Percentiles rank a stretch among this genome's conserved stretches.
Conservation (phyloP, 2,888 invertebrate genomes). For the Pegoplata infirma region DNA sequence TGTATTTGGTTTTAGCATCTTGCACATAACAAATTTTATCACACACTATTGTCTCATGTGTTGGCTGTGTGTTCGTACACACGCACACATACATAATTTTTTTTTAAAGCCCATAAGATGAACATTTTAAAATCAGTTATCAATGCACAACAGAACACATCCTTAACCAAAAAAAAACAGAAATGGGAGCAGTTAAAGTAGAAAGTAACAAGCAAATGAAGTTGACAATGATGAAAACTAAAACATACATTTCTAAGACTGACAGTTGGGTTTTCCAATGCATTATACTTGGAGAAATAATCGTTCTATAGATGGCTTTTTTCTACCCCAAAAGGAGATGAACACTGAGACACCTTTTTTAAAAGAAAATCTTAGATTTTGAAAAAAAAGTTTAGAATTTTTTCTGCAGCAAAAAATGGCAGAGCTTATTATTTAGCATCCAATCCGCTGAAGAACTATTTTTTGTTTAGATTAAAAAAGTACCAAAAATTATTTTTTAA, state of each 20-base stretch:
- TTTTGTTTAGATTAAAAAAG: too few species aligned
- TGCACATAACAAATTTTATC: neutral
- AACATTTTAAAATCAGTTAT: slow-evolving; percentile 15
- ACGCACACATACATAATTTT: neutral
- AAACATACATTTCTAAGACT: slow-evolving; percentile 12
- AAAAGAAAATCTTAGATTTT: too few species aligned
- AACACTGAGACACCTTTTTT: too few species aligned
- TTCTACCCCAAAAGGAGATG: too few species aligned
- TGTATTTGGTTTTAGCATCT: slow-evolving; percentile 36
- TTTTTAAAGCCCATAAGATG: slow-evolving; percentile 41
- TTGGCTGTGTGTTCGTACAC: neutral
- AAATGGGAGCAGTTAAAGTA: neutral
- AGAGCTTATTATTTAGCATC: too few species aligned
- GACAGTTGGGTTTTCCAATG: slow-evolving; percentile 45
- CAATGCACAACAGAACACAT: slow-evolving; percentile 9
- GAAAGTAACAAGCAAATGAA: slow-evolving; percentile 12
- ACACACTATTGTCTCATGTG: neutral
- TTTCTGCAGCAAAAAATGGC: too few species aligned
- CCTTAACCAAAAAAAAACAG: too few species aligned
- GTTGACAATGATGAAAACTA: slow-evolving; percentile 44
- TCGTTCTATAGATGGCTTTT: too few species aligned
- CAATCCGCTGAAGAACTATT: too few species aligned
- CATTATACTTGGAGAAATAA: neutral
- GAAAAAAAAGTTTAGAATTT: too few species aligned
- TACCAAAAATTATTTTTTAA: too few species aligned